phyloP scores from a whole-genome alignment of 2,113 vertebrate species.

The Tyrannus savana region DNA sequence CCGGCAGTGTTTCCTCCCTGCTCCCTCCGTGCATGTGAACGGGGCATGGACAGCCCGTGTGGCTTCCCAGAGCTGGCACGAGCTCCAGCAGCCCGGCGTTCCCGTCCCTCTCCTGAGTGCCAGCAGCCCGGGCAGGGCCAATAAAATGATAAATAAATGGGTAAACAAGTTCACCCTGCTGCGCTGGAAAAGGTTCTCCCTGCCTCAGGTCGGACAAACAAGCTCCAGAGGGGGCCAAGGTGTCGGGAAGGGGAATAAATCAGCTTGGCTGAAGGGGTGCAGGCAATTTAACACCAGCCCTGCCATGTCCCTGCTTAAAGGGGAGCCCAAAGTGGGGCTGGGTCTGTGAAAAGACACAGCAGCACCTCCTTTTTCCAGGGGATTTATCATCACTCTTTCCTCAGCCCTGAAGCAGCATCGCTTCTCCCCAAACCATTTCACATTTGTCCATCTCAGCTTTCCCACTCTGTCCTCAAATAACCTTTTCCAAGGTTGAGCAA shows the following conservation, averaged over 20 bases:
- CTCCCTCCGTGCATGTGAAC: not conserved
- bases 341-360: not conserved
- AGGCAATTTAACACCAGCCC: not conserved
- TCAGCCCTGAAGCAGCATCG: fast-evolving
- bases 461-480: not conserved
- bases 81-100: not conserved
- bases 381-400: not conserved
- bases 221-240: not conserved
- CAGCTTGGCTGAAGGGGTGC: not conserved
- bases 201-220: not conserved
- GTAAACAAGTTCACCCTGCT: not conserved
- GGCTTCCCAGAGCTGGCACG: fast-evolving
- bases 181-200: not conserved
- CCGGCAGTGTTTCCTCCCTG: not conserved
- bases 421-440: not conserved
- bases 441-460: fast-evolving
- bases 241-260: not conserved
- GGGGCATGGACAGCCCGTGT: not conserved
- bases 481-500: not conserved
- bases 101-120: fast-evolving
- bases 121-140: not conserved
- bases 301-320: fast-evolving
- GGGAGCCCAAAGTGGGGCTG: not conserved
- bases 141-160: fast-evolving
- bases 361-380: fast-evolving